Evolutionary conservation across 2,888 invertebrate species (phyloP), one percentile per base, ranked within the genome.

Genomic region (Drosophila setosimentum): DNA sequence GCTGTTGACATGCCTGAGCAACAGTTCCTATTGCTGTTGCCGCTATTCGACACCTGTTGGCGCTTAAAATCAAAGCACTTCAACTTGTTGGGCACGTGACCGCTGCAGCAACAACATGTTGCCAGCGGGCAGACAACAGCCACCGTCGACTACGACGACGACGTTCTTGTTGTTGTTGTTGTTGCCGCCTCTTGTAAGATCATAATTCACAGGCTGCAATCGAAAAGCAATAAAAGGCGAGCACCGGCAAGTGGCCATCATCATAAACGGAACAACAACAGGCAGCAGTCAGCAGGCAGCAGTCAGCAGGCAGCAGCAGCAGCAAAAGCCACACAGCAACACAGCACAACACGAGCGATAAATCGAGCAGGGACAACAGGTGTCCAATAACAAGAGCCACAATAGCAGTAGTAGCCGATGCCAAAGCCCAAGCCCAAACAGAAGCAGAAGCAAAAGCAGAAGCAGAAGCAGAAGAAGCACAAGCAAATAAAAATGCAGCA

Each of bases 321-420:
- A 13, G 13, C 33, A 33, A 13, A 13, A 16, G 59, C 61, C 73
- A 32, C 63, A 50, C 61, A 76, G 35, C 63, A 50, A 42, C 67
- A 66, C 42, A 21, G 42, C 42, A 27, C 24, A 55, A 73, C 73
- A 67, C 51, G 66, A 73, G 69, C 80, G 63, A 85, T 82, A 85
- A 85, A 82, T 83, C 82, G 82, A 77, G 66, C 73, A 75, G 74
- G 76, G 73, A 75, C 80, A 85, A 85, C 83, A 85, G 85, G 82
- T 85, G 83, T 68, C 59, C 73, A 71, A 68, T 51, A 71, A 67
- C 61, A 73, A 58, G 68, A 77, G 21, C 75, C 53, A 29, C 57
- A 54, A 8, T 62, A 49, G n/a, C 61, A 45, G 21, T 21, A 7
- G 45, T 45, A 45, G 45, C 13, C 45, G 21, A 7, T 45, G 45